Percentiles rank a stretch among this genome's conserved stretches.
Conservation (phyloP, 2,888 invertebrate species). For the Halocaridina rubra region DNA sequence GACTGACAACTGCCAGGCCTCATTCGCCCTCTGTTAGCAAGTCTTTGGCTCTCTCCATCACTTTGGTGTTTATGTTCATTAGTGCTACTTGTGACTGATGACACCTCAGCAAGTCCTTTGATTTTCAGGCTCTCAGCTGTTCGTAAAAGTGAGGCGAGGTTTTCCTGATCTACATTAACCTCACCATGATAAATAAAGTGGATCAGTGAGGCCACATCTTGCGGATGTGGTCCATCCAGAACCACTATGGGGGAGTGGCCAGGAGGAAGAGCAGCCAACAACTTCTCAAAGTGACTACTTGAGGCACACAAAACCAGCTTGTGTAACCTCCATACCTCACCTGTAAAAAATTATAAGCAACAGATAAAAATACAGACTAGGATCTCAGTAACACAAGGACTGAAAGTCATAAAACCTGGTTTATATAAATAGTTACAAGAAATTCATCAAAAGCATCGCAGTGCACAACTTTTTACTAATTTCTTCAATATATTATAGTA, state of each 20-base stretch:
- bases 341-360: no score
- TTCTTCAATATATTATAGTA: background rate
- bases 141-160: slow-evolving; percentile 60
- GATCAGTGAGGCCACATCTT: slow-evolving; percentile 58
- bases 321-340: slow-evolving; percentile 62
- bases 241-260: slow-evolving; percentile 60
- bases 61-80: slow-evolving; percentile 29
- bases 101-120: slow-evolving; percentile 62
- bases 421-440: background rate
- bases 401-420: no score
- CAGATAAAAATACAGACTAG: no score
- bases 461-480: background rate
- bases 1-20: slow-evolving; percentile 19
- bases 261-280: slow-evolving; percentile 52
- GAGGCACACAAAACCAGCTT: slow-evolving; percentile 62
- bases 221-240: slow-evolving; percentile 61
- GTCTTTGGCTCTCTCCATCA: slow-evolving; percentile 36
- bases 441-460: background rate
- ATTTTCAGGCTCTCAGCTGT: slow-evolving; percentile 61
- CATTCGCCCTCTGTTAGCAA: slow-evolving; percentile 23
- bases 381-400: no score
- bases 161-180: slow-evolving; percentile 62
- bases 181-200: slow-evolving; percentile 63
- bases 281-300: slow-evolving; percentile 60
- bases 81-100: slow-evolving; percentile 45